Base-by-base conservation (phyloP, 2,888 invertebrate genomes). In the Nyleta sp. region DNA sequence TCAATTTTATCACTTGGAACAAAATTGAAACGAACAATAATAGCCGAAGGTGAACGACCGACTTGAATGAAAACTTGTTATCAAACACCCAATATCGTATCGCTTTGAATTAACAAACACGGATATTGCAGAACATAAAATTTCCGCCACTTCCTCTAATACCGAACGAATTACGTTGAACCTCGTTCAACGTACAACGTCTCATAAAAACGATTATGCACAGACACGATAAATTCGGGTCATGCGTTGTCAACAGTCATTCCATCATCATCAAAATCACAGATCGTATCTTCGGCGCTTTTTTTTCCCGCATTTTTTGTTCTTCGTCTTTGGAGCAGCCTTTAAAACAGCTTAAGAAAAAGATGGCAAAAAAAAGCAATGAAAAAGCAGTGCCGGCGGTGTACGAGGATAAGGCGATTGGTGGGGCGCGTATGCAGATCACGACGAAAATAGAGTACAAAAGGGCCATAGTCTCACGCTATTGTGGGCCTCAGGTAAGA, bases 401-500 rank as follows among this genome's bases (percentile, higher is more conserved):
- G 20, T 24, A 28, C 38, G 18, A 24, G 60, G 59, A 50, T 38
- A 18, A 42, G 59, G n/a, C 50, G 70, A 60, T 46, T 76, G 75
- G 76, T 85, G 82, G 87, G 86, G 86, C 83, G 84, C 85, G 85
- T 88, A 89, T 89, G 89, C 88, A 89, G 89, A 90, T 90, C 82
- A 82, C 82, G 83, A 83, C 82, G 84, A 89, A 89, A 88, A 87
- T 86, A 81, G 83, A 87, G 85, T 87, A 90, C 89, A 89, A 90
- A 89, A 85, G 89, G 84, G 82, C 89, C 86, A 90, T 90, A 90
- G 89, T 90, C 90, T 89, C 90, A 90, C 90, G 90, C 87, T 90
- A 89, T 90, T 89, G 89, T 90, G 72, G 81, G 80, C 71, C 82
- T 82, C 89, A 90, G 90, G 90, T 90, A 90, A 90, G 87, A 90